Conservation (phyloP, 2,113 vertebrate genomes). For the Onychorhynchus coronatus region DNA sequence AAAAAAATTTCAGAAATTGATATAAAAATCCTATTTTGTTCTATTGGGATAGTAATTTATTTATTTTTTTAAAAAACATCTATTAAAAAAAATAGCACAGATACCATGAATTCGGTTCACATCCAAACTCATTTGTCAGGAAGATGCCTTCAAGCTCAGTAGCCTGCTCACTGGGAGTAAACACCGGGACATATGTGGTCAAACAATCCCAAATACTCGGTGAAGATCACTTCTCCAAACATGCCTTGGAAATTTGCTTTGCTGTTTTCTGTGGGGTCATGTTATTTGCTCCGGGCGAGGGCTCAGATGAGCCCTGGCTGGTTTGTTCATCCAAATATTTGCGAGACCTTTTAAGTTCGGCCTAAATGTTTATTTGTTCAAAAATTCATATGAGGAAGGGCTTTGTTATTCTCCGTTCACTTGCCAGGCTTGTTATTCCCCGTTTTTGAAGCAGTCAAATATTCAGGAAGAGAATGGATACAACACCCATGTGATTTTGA, state of each 20-base stretch:
- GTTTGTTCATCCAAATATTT: conserved; percentile 44
- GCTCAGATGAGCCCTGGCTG: conserved; percentile 7
- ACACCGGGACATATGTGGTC: background rate
- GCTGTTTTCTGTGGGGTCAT: background rate
- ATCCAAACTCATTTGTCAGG: background rate
- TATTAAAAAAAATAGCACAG: rapidly evolving
- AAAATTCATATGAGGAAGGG: background rate
- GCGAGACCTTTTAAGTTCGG: conserved; percentile 40
- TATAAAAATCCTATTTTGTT: background rate
- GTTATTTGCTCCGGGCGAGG: conserved; percentile 14
- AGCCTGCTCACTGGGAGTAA: background rate
- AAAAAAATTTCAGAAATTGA: background rate
- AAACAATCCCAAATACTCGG: conserved; percentile 5
- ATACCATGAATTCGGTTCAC: background rate
- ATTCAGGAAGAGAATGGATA: background rate
- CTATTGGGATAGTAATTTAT: no score
- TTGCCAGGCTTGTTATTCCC: background rate
- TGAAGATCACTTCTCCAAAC: conserved; percentile 5
- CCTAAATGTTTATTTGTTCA: conserved; percentile 34
- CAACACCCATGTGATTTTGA: background rate
- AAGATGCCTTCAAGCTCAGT: background rate
- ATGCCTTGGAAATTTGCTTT: background rate
- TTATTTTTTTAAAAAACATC: background rate
- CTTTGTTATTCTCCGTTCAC: background rate
- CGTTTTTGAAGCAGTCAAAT: background rate